Base-by-base conservation (phyloP, 2,888 invertebrate species). In the Mayetiola destructor region DNA sequence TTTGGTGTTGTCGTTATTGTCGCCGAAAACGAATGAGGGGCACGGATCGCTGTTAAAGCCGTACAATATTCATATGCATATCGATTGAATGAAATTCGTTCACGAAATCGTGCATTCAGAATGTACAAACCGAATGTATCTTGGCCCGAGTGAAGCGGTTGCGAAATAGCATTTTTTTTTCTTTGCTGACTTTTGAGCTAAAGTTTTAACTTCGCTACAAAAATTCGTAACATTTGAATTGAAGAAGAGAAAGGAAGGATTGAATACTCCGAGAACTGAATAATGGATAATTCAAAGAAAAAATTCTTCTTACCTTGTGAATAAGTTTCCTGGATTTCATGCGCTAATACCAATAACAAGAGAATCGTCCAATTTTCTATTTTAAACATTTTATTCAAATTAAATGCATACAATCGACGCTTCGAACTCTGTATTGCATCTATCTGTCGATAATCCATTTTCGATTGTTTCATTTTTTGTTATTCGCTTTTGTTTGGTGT, bases 281-380 rank as follows among this genome's bases (percentile, higher is more conserved):
- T 37, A 4, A 16, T n/a, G n/a, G n/a, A 12, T n/a, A 12, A 9
- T 37, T 4, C 37, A 9, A 12, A 37, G n/a, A n/a, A n/a, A n/a
- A n/a, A n/a, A n/a, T n/a, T n/a, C n/a, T 12, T 37, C 48, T 48
- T 48, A 48, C 48, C 48, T 27, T 48, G 48, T 27, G 48, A 27
- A 27, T 48, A 48, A 48, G 27, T 48, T 27, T 27, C 48, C n/a
- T 48, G 48, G n/a, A 48, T 27, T 48, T 48, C 27, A 27, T 48
- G 48, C 16, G 27, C 48, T 27, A 48, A 48, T n/a, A 48, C 48
- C 16, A 48, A 6, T 32, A 57, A 55, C 36, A 56, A 20, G 40
- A 40, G 54, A 54, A 53, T 32, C 32, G 32, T 53, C 29, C 29
- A 10, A 53, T 53, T 53, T 32, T 53, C 53, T 32, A 53, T 30